Evolutionary conservation across 2,888 invertebrate species (phyloP), one percentile per base, ranked within the genome.

Genomic region (Mechanitis messenoides): DNA sequence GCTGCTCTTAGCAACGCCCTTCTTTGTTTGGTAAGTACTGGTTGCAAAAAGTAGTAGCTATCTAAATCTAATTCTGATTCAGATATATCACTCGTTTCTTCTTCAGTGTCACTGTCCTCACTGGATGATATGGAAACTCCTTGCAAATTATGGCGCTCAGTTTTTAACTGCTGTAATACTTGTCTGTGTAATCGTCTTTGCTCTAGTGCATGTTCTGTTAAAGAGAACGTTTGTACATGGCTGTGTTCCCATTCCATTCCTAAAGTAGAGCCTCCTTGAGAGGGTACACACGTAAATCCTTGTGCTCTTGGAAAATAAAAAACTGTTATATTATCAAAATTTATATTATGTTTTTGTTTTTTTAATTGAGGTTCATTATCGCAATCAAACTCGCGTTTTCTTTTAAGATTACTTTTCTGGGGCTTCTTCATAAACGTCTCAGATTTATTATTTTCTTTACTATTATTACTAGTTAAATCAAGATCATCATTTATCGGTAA

Each of bases 221-320:
- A 85, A 11, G 96, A 94, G 83, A 98, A 97, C 61, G 94, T 93
- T 93, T 75, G 93, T 91, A 78, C 93, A 92, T 72, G 93, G 70
- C 82, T 91, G 82, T 94, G 94, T 67, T 92, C 91, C 68, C 94
- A 92, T 67, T 93, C 94, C 98, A 98, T 98, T 33, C 98, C 98
- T 69, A 98, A 91, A 2, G 98, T 98, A n/a, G 94, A 95, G 3
- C 95, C 95, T 61, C 96, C 96, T 86, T 95, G 94, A 11, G 97
- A 97, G 56, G 97, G 97, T 66, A 97, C 96, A 86, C 97, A 97
- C 46, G 95, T 94, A 84, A 97, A 96, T 31, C 97, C 97, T 90
- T 97, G 97, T 60, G 96, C 93, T 76, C 98, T 91, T 2, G 97
- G 96, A 87, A 99, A 98, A 87, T 98, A 98, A 85, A 93, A 98